A percentile compares a stretch with the other conserved stretches of the same genome.
Evolutionary conservation across 2,888 invertebrate genomes (phyloP).

Genomic region (Tryphoninae sp.): DNA sequence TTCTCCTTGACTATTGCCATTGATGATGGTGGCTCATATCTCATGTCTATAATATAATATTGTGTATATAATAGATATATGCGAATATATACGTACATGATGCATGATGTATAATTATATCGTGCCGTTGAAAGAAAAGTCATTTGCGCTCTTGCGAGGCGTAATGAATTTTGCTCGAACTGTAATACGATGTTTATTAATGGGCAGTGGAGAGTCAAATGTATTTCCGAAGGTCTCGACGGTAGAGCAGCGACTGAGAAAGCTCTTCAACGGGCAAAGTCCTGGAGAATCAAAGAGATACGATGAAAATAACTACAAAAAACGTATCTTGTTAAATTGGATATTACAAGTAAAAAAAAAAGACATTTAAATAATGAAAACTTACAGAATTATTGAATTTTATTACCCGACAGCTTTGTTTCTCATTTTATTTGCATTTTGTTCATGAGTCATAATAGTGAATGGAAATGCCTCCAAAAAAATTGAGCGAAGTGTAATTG

Average conservation of each 20-base stretch:
- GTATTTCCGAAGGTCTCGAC: constrained; percentile 20
- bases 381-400: no score
- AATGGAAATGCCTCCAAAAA: no score
- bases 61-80: constrained; percentile 23
- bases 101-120: constrained; percentile 37
- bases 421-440: background rate
- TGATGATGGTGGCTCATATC: constrained; percentile 47
- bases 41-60: constrained; percentile 30
- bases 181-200: constrained; percentile 50
- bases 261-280: constrained; percentile 7
- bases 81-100: constrained; percentile 15
- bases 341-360: background rate
- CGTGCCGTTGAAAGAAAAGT: constrained; percentile 45
- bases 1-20: constrained; percentile 33
- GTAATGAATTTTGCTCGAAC: constrained; percentile 55
- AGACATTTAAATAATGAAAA: background rate
- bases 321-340: background rate
- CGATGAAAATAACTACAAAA: background rate
- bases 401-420: no score
- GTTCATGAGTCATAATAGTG: background rate
- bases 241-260: constrained; percentile 7
- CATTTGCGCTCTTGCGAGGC: constrained; percentile 38
- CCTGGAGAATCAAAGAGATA: background rate
- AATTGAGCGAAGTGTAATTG: no score
- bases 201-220: constrained; percentile 19